Percentiles rank a stretch among this genome's conserved stretches.
These are phyloP conservation scores for Venturia canescens DNA, from an alignment of 1,140 invertebrate species.

Conservation along the genomic window DNA sequence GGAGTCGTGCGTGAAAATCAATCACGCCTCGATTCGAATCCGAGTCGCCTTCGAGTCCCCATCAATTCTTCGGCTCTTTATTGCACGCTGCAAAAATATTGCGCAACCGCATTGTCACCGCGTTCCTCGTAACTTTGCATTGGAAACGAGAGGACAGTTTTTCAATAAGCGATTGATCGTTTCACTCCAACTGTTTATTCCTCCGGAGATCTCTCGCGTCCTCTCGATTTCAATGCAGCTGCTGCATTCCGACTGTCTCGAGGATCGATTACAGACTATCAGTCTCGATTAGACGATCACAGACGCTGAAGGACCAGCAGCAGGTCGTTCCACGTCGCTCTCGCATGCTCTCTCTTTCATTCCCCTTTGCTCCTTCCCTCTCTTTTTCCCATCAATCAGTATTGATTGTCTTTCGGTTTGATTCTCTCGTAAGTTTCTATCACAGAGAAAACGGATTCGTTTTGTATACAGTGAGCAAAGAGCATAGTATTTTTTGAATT, in stretches of 20 bases:
- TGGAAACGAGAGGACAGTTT: too few species aligned
- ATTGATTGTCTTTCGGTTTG: conserved; percentile 14
- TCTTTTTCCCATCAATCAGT: not conserved
- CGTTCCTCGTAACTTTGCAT: too few species aligned
- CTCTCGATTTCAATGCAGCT: conserved; percentile 5
- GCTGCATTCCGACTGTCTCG: conserved; percentile 2
- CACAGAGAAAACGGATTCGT: too few species aligned
- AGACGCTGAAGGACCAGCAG: not conserved
- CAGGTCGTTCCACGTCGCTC: not conserved
- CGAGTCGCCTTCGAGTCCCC: too few species aligned
- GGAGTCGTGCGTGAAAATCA: too few species aligned
- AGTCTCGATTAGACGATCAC: conserved; percentile 31
- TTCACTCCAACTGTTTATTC: not conserved
- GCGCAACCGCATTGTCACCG: too few species aligned
- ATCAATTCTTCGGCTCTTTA: too few species aligned
- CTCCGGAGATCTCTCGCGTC: not conserved
- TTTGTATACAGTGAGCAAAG: too few species aligned
- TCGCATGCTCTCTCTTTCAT: not conserved
- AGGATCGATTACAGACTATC: conserved; percentile 13
- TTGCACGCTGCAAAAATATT: too few species aligned
- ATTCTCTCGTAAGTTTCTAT: conserved; percentile 20
- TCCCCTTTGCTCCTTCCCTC: not conserved
- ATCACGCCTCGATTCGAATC: too few species aligned
- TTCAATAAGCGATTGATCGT: not conserved
- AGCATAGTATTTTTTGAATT: too few species aligned